phyloP scores from a whole-genome alignment of 2,797 vertebrate genomes.

The Salarias fasciatus region DNA sequence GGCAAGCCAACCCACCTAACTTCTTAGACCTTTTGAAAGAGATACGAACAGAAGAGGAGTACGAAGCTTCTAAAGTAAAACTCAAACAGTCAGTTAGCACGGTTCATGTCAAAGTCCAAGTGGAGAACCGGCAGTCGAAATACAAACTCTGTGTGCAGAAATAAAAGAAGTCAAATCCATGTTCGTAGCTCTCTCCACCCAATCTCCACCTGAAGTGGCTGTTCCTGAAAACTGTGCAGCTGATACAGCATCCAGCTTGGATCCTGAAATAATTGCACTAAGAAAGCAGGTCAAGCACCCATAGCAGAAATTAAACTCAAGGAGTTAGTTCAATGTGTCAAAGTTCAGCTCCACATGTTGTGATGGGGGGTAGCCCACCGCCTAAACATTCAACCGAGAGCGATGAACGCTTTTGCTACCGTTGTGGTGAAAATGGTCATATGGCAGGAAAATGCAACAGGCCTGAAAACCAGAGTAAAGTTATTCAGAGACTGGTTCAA shows the following conservation, averaged over 20 bases:
- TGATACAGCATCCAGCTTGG: not conserved
- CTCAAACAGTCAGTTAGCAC: not conserved
- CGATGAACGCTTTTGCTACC: not conserved
- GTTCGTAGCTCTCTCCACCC: not conserved
- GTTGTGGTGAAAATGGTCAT: constrained; percentile 3
- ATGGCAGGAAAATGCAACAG: not conserved
- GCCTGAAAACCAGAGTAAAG: not conserved
- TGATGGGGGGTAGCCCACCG: no score
- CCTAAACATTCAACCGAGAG: no score
- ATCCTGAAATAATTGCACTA: no score
- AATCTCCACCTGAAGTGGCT: not conserved
- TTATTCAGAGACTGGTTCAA: constrained; percentile 3
- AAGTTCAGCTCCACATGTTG: no score
- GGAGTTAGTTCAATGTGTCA: no score
- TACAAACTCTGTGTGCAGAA: constrained; percentile 1
- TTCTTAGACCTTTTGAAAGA: not conserved
- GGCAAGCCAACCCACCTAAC: not conserved
- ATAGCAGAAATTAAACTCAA: no score
- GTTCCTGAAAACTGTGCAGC: no score
- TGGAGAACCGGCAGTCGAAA: not conserved
- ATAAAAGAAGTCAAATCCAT: not conserved
- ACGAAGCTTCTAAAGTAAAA: not conserved
- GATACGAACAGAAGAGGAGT: constrained; percentile 3
- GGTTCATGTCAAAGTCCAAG: not conserved
- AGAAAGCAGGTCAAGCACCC: no score